phyloP scores from a whole-genome alignment of 23 tunicate species.

The Halocynthia aurantium region DNA sequence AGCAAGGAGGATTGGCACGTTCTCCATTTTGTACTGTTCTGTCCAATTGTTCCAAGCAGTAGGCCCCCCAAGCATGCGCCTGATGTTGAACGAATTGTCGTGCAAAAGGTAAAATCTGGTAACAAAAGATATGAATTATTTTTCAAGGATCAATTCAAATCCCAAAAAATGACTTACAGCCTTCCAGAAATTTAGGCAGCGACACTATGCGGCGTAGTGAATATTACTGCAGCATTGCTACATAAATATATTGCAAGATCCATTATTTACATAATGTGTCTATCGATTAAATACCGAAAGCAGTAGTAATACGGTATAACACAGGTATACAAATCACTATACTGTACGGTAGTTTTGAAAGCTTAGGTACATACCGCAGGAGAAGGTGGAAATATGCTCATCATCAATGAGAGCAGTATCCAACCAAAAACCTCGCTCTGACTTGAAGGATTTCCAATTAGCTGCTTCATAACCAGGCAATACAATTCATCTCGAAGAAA shows the following conservation, averaged over 20 bases:
- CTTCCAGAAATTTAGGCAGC: not conserved
- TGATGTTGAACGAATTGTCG: conserved; percentile 24
- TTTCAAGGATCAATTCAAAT: not conserved
- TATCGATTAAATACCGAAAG: no score
- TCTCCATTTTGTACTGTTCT: conserved; percentile 43
- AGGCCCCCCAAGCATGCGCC: conserved; percentile 27
- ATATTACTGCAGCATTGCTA: not conserved
- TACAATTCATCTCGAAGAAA: conserved; percentile 70
- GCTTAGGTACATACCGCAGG: conserved; percentile 18
- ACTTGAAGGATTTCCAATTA: conserved; percentile 48
- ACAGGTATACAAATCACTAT: no score
- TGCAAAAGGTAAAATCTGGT: conserved; percentile 32
- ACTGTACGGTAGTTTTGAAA: no score
- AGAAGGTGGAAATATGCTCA: conserved; percentile 70
- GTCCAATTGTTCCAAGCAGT: conserved; percentile 41
- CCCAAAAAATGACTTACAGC: not conserved
- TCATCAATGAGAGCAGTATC: conserved; percentile 64
- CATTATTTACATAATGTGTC: no score
- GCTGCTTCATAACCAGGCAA: conserved; percentile 76
- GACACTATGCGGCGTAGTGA: not conserved
- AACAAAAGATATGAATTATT: not conserved
- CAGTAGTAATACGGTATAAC: no score
- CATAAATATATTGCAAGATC: no score
- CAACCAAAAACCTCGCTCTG: conserved; percentile 76
- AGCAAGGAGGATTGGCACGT: conserved; percentile 80